phyloP scores from a whole-genome alignment of 2,113 vertebrate species.

The Cacatua alba region DNA sequence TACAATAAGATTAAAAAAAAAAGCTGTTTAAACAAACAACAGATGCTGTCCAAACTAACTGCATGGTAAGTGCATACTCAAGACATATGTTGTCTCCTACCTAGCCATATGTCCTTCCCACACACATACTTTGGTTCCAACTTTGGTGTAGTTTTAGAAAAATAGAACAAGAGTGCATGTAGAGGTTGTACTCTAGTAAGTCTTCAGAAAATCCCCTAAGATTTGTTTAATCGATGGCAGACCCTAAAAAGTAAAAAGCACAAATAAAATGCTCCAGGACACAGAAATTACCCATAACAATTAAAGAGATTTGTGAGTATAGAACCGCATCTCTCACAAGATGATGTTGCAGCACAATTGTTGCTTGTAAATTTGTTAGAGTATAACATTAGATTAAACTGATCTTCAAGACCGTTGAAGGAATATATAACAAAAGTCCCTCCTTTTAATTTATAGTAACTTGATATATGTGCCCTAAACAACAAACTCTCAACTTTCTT shows the following conservation, averaged over 20 bases:
- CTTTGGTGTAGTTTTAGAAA: neutral
- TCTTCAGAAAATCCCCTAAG: neutral
- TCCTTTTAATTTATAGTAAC: neutral
- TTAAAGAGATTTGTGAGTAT: neutral
- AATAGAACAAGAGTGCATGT: neutral
- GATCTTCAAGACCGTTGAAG: neutral
- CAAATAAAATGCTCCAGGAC: constrained; percentile 32
- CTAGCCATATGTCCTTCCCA: constrained; percentile 63
- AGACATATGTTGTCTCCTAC: constrained; percentile 59
- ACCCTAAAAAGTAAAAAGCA: neutral
- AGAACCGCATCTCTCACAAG: neutral
- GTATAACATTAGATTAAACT: neutral
- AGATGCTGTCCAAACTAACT: constrained; percentile 63
- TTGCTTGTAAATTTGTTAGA: neutral
- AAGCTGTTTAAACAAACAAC: constrained; percentile 66
- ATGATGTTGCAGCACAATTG: neutral
- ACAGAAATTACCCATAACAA: neutral
- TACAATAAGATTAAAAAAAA: neutral
- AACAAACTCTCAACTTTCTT: neutral
- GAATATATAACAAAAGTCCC: neutral
- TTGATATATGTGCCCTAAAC: neutral
- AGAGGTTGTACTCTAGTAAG: neutral
- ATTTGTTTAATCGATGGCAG: constrained; percentile 2
- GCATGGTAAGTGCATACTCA: constrained; percentile 50
- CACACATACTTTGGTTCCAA: constrained; percentile 13